phyloP scores from a whole-genome alignment of 2,113 vertebrate genomes.

The Sorex fumeus region DNA sequence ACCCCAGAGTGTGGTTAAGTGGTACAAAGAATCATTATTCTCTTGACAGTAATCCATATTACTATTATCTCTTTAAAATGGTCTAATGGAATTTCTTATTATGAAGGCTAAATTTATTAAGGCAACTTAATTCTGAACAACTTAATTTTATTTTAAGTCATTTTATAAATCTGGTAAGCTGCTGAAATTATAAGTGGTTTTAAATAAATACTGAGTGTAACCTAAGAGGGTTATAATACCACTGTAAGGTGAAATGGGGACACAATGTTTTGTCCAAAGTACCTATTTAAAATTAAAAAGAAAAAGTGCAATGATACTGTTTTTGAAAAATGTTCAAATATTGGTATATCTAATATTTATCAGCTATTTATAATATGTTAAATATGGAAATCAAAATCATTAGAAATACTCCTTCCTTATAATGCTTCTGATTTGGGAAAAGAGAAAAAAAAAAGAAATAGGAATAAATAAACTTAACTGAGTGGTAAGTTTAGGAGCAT shows the following conservation, averaged over 20 bases:
- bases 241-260: conserved; percentile 52
- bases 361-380: conserved; percentile 13
- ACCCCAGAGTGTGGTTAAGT: not conserved
- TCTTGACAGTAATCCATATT: conserved; percentile 56
- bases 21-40: conserved; percentile 58
- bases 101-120: conserved; percentile 45
- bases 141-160: conserved; percentile 60
- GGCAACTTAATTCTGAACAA: conserved; percentile 6
- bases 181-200: conserved; percentile 48
- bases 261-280: not conserved
- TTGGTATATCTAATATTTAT: conserved; percentile 40
- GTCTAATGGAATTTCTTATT: conserved; percentile 63
- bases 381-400: conserved; percentile 19
- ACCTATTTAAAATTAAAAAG: not conserved
- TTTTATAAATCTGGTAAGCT: conserved; percentile 49
- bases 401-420: not conserved
- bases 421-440: not conserved
- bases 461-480: not conserved
- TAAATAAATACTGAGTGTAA: conserved; percentile 53
- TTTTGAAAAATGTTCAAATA: conserved; percentile 35
- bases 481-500: not conserved
- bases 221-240: conserved; percentile 39
- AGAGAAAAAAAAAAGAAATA: not conserved
- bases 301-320: not conserved
- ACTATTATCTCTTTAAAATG: conserved; percentile 55